Base-by-base conservation (phyloP, 2,888 invertebrate genomes). In the Melanophora roralis region DNA sequence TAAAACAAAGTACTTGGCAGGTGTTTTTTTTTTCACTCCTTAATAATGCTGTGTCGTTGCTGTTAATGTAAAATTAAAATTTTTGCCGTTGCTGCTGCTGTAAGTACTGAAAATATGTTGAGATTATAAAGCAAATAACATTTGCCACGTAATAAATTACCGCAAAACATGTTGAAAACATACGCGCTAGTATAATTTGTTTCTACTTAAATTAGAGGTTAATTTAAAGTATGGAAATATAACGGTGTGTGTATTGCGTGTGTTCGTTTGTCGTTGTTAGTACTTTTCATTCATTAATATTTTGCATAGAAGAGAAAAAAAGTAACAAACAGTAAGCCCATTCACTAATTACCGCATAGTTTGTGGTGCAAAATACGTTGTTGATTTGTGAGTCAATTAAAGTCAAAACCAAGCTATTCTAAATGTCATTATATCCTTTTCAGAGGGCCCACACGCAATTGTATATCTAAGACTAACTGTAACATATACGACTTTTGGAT, bases 361-460 rank as follows among this genome's bases (percentile, higher is more conserved):
- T 86, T 85, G 85, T 84, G 85, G 84, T 84, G 83, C 82, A 84
- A 86, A 86, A 86, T 86, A 87, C 86, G 86, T 85, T 83, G 85
- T 87, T 88, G 88, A 88, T 88, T 88, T 88, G 88, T 88, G 88
- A 88, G 87, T 88, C 88, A 87, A 88, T 88, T 88, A 87, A 88
- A 88, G 86, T 86, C 87, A 86, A 85, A 84, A 83, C 83, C 86
- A 87, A 84, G 82, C 87, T 55, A 75, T 78, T 78, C 78, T 72
- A 75, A 76, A 75, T 78, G 78, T 73, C 78, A 78, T 81, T 75
- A 72, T 40, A 53, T 49, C 71, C 67, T 21, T 43, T 34, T 12
- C 27, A 32, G 8, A n/a, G n/a, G n/a, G n/a, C n/a, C n/a, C n/a
- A n/a, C n/a, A 14, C 0, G 23, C 43, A 45, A 8, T 3, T 27